A percentile compares a stretch with the other conserved stretches of the same genome.
Conservation (phyloP, 2,797 vertebrate genomes). For the Ctenosaura bakeri region DNA sequence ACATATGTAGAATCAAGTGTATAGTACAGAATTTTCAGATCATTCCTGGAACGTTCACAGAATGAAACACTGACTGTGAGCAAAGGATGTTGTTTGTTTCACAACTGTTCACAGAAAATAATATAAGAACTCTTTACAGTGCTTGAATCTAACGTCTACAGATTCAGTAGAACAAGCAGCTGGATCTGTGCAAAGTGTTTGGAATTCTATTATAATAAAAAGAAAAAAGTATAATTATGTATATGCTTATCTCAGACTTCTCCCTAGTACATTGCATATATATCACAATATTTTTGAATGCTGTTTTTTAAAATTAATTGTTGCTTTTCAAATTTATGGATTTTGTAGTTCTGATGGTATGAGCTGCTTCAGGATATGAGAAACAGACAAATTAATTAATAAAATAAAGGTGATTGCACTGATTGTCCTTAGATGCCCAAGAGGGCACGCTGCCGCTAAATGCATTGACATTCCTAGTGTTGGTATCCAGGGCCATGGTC, state of each 20-base stretch:
- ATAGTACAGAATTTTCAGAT: neutral
- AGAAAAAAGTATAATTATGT: too few species aligned
- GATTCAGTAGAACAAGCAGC: constrained; percentile 5
- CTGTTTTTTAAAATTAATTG: neutral
- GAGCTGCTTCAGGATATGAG: neutral
- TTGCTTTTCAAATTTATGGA: neutral
- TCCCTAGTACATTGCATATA: neutral
- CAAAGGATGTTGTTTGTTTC: neutral
- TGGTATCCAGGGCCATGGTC: neutral
- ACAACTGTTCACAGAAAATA: neutral
- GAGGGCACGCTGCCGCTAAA: fast-evolving
- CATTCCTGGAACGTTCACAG: constrained; percentile 1
- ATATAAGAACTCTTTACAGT: neutral
- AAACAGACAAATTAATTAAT: neutral
- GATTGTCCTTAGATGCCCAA: constrained; percentile 8
- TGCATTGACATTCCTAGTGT: neutral
- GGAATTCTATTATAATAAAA: neutral
- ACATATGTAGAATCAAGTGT: neutral
- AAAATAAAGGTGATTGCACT: fast-evolving
- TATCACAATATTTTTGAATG: neutral
- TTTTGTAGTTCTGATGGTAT: neutral
- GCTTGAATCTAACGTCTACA: neutral
- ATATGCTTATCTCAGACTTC: too few species aligned
- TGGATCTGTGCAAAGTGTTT: fast-evolving
- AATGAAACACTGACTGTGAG: neutral